Evolutionary conservation across 2,113 vertebrate species (phyloP), one percentile per base, ranked within the genome.

Genomic region (Mungos mungo): DNA sequence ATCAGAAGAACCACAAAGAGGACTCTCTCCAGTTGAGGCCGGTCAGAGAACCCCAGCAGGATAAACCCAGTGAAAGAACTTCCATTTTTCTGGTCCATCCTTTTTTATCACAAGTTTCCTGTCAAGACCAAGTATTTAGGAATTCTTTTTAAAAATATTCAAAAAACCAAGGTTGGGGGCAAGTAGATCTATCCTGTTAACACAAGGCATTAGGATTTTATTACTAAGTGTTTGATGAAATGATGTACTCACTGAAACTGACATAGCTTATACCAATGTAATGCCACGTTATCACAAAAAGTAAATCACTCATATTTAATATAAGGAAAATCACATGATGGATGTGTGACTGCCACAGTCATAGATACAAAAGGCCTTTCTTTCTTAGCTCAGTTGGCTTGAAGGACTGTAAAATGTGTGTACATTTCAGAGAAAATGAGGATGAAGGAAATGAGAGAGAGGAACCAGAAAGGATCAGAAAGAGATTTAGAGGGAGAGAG

Each of bases 41-140:
- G 15, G 31, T 94, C 96, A 79, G 84, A 91, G 38, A 95, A 95
- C 33, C 77, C 93, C 77, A 95, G 15, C 10, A 95, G 84, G 60
- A 96, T 79, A 35, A 96, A 96, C 27, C 90, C 84, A 45, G 80
- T 50, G 41, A 85, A 76, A 31, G 54, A 65, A 38, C 52, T 86
- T 4, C 45, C 60, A 31, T 85, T 85, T 74, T 47, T 93, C 31
- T 65, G 31, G 2, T 76, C 91, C 91, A 63, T 93, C 33, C 68
- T 77, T 27, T 31, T 23, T 76, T 65, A 76, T 11, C 33, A 38
- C 31, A 66, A 13, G 23, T 50, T n/a, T 90, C 57, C 60, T 80
- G 33, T 66, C 14, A 68, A 77, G 45, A 68, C 27, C 66, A 68
- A 68, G 15, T 16, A n/a, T 68, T 68, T 68, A 68, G 66, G 29